Conservation (phyloP, 2,113 vertebrate species). For the Puntigrus tetrazona region DNA sequence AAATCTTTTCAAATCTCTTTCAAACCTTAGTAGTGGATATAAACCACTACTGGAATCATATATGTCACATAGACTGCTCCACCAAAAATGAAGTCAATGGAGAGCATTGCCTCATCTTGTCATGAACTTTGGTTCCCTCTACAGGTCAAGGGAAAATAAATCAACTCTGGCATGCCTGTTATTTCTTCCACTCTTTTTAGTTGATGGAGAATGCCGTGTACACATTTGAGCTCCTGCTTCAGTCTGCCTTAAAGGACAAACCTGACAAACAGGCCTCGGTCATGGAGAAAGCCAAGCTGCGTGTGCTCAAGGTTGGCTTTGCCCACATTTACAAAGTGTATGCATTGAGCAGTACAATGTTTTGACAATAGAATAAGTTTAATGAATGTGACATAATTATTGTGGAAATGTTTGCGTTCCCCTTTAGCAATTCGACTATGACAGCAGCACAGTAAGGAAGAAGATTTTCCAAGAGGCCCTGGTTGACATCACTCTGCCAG, state of each 20-base stretch:
- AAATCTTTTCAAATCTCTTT: neutral
- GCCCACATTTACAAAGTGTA: neutral
- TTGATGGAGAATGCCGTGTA: constrained; percentile 84
- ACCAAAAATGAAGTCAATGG: neutral
- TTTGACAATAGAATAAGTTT: neutral
- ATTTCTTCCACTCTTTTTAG: constrained; percentile 60
- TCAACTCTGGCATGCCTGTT: neutral
- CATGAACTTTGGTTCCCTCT: constrained; percentile 17
- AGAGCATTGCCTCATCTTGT: neutral
- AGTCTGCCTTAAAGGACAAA: constrained; percentile 69
- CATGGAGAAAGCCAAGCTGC: constrained; percentile 84
- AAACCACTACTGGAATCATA: neutral
- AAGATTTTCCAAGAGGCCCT: constrained; percentile 84
- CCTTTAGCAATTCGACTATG: constrained; percentile 85
- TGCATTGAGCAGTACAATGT: neutral
- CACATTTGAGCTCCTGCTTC: constrained; percentile 80
- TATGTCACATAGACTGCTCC: neutral
- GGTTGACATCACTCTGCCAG: constrained; percentile 83
- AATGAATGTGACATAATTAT: neutral
- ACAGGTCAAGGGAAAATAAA: constrained; percentile 6
- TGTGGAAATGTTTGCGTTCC: constrained; percentile 21
- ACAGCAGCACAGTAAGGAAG: constrained; percentile 85
- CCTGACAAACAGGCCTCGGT: constrained; percentile 65
- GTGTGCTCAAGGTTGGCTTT: constrained; percentile 80
- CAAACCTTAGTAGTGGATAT: neutral